Base-by-base conservation (phyloP, 2,888 invertebrate species). In the Teleogryllus oceanicus region DNA sequence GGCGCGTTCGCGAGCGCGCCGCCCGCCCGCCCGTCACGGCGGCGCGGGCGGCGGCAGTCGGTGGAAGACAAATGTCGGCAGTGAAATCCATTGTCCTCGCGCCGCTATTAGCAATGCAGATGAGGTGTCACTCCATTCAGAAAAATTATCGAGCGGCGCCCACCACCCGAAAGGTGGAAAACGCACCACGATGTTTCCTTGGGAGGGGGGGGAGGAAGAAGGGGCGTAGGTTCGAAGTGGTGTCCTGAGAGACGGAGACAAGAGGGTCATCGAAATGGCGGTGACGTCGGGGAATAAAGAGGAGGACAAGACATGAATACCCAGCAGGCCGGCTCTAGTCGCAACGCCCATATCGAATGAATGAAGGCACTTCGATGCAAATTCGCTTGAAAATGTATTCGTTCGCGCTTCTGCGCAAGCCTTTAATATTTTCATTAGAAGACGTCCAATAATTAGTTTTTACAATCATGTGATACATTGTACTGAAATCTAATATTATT, bases 11-110 rank as follows among this genome's bases (percentile, higher is more conserved):
- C 62, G 62, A 62, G 13, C 62, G 62, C 62, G 62, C 2, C 62
- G n/a, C n/a, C n/a, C n/a, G n/a, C n/a, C n/a, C 62, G 62, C 62
- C 62, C 62, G 62, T n/a, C 62, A 3, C 16, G 11, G 62, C 62
- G n/a, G 13, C 62, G 62, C 62, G 13, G 4, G 37, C 37, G 37
- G 37, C 37, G 37, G 62, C 62, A 62, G n/a, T 62, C 62, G 62
- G 62, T 62, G 62, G 62, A 62, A 62, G 62, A 62, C 62, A 62
- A 62, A 62, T 62, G 62, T 62, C n/a, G 62, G 62, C 62, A 62
- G 62, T 62, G 62, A 62, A 62, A 62, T 62, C 62, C 62, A 62
- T 62, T 62, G 62, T 62, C 62, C 62, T 62, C 62, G 13, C 16
- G n/a, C 13, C 62, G 62, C 62, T 62, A 62, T 62, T 62, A 62